Percentiles rank a stretch among this genome's conserved stretches.
Conservation (phyloP, 2,888 invertebrate genomes). For the Alloplasta piceator region DNA sequence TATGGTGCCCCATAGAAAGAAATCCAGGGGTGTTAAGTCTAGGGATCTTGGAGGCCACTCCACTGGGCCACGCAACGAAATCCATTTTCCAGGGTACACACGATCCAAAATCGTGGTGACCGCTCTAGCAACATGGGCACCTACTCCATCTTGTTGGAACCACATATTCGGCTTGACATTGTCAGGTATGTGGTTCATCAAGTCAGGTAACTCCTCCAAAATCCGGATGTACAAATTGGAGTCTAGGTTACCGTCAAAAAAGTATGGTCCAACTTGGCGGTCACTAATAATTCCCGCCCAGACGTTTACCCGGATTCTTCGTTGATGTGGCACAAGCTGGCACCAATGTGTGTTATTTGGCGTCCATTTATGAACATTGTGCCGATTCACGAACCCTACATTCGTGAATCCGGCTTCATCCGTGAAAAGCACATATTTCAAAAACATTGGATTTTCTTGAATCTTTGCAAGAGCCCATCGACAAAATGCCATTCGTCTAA, state of each 20-base stretch:
- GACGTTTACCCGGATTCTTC: slow-evolving; percentile 44
- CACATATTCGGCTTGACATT: slow-evolving; percentile 23
- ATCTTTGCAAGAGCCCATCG: slow-evolving; percentile 15
- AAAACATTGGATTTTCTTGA: slow-evolving; percentile 6
- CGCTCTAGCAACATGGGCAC: slow-evolving; percentile 19
- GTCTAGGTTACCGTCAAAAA: slow-evolving; percentile 61
- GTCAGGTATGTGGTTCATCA: slow-evolving; percentile 13
- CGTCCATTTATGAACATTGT: neutral
- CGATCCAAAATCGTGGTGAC: slow-evolving; percentile 14
- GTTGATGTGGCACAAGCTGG: slow-evolving; percentile 40
- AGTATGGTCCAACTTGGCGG: slow-evolving; percentile 63
- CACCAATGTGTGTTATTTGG: neutral
- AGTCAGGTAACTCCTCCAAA: slow-evolving; percentile 30
- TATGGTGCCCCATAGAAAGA: slow-evolving; percentile 17
- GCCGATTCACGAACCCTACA: neutral
- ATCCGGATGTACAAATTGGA: slow-evolving; percentile 57
- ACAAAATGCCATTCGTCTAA: slow-evolving; percentile 17
- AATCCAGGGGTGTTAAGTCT: slow-evolving; percentile 29
- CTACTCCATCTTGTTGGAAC: slow-evolving; percentile 25
- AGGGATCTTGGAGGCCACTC: slow-evolving; percentile 43
- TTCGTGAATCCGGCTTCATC: neutral
- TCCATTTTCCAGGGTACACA: slow-evolving; percentile 30
- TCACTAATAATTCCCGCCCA: slow-evolving; percentile 54
- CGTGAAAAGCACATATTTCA: neutral
- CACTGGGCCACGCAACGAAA: slow-evolving; percentile 41